Base-by-base conservation (phyloP, 2,797 vertebrate species). In the Pteronotus mesoamericanus region DNA sequence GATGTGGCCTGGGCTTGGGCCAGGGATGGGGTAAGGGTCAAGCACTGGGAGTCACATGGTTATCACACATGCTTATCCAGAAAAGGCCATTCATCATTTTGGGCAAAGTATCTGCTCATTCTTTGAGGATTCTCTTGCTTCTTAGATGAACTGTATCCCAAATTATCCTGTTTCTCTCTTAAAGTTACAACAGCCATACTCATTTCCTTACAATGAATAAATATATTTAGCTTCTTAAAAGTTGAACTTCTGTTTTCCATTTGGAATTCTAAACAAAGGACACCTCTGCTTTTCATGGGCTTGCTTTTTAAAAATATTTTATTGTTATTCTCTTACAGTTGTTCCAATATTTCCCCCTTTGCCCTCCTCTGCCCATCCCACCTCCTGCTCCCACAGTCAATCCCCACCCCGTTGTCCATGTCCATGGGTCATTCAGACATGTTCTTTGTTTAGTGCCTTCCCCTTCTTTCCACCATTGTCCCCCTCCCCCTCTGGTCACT, bases 161-260 rank as follows among this genome's bases (percentile, higher is more conserved):
- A n/a, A 44, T 86, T 88, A 57, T 93, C 29, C 72, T 68, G 1
- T 85, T 86, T 96, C n/a, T 68, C 9, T 53, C 59, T 93, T 84
- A 69, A 93, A 88, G 86, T 89, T 88, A 53, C n/a, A 75, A 79
- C 15, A 90, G 48, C 39, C 29, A 19, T 16, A 51, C 21, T 44
- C 24, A n/a, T 46, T 66, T 92, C 44, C 75, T 79, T 94, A 79
- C 22, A 83, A 44, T 75, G 57, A 95, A 82, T 57, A 85, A 85
- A 93, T 74, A 77, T n/a, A 95, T 68, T 77, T 90, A 85, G 48
- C 74, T 83, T 95, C 78, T 95, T 82, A 82, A 77, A 84, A 79
- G 74, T 51, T 68, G 61, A 92, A 95, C n/a, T 39, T 90, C 68
- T 93, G 48, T 75, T 86, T 96, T 97, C 75, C 59, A 78, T 88